A percentile compares a stretch with the other conserved stretches of the same genome.
These are phyloP conservation scores for Andrena cerasifolii DNA, from an alignment of 1,140 invertebrate genomes.

Conservation along the genomic window DNA sequence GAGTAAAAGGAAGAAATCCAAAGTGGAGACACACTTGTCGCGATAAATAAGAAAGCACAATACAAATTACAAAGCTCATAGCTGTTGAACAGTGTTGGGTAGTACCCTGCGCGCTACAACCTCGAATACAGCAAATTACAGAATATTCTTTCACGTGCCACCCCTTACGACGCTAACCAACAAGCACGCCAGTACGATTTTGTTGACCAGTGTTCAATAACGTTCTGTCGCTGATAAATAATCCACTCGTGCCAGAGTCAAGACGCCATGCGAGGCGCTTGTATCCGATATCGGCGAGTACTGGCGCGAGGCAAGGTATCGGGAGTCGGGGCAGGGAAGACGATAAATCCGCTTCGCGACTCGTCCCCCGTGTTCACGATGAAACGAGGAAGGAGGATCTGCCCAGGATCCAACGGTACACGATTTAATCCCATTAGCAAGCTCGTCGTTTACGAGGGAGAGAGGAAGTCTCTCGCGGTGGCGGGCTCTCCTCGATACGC, in stretches of 20 bases:
- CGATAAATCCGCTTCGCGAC: constrained; percentile 13
- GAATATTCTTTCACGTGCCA: too few species aligned
- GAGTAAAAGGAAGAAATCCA: too few species aligned
- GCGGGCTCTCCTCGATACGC: background rate
- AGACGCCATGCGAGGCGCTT: background rate
- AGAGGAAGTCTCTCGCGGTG: background rate
- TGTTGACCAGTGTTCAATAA: background rate
- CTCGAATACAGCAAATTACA: too few species aligned
- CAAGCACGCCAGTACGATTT: background rate
- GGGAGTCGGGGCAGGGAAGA: constrained; percentile 8
- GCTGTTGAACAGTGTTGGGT: too few species aligned
- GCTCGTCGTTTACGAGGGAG: constrained; percentile 7
- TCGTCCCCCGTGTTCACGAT: background rate
- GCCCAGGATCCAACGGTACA: background rate
- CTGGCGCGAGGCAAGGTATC: background rate
- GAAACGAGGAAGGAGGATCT: background rate
- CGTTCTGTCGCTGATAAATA: background rate
- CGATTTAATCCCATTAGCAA: constrained; percentile 37
- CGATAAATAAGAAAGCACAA: too few species aligned
- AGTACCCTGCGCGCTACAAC: too few species aligned
- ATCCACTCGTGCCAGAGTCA: background rate
- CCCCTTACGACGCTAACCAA: background rate
- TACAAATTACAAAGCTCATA: too few species aligned
- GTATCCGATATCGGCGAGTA: background rate
- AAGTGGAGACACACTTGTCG: too few species aligned